Percentiles rank a stretch among this genome's conserved stretches.
These are phyloP conservation scores for Poecile montanus DNA, from an alignment of 2,797 vertebrate species.

Conservation along the genomic window DNA sequence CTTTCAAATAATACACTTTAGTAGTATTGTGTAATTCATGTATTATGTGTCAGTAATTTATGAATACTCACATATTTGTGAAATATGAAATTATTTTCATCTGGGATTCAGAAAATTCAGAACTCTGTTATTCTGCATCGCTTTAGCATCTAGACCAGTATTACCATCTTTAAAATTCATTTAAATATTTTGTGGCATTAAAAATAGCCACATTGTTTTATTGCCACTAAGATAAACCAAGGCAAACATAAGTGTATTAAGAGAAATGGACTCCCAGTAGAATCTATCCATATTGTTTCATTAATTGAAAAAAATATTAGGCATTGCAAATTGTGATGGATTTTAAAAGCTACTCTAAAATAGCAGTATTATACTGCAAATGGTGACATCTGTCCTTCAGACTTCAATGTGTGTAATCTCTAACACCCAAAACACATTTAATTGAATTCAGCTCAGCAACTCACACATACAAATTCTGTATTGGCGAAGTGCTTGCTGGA, in stretches of 20 bases:
- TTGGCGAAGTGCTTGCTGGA: not conserved
- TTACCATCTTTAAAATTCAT: not conserved
- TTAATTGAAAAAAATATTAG: not conserved
- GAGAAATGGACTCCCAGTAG: not conserved
- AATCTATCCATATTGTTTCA: not conserved
- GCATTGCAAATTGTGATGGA: not conserved
- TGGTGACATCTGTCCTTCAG: not conserved
- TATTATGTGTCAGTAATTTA: not conserved
- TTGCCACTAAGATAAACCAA: not conserved
- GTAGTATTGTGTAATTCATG: not conserved
- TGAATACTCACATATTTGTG: not conserved
- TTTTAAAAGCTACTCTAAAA: slow-evolving; percentile 5
- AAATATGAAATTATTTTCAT: not conserved
- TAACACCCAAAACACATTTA: not conserved
- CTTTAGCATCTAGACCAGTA: not conserved
- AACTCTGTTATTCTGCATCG: not conserved
- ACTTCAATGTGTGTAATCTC: not conserved
- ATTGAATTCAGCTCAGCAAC: slow-evolving; percentile 14
- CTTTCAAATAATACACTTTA: not conserved
- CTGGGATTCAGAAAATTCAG: not conserved
- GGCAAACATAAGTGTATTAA: not conserved
- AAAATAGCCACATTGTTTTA: not conserved
- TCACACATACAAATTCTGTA: not conserved
- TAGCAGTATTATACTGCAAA: not conserved
- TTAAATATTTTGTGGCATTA: not conserved